Evolutionary conservation across 2,797 vertebrate species (phyloP), one percentile per base, ranked within the genome.

Genomic region (Taenioides sp.): DNA sequence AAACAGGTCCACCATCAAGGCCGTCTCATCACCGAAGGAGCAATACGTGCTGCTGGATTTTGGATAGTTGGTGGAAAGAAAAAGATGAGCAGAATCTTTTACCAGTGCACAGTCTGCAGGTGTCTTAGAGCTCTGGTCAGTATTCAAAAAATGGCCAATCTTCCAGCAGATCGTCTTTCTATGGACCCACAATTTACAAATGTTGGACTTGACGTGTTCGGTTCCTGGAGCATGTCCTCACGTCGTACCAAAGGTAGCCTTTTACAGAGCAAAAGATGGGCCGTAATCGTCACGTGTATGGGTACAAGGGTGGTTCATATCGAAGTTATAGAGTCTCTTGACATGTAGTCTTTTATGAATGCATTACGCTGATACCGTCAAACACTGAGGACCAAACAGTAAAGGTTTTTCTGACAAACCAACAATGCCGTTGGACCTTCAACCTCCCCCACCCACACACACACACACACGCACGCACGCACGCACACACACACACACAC

Each of bases 41-140:
- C 58, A 28, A 60, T 60, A 60, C 27, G 58, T 0, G 5, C 68
- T 20, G 80, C 75, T 14, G 73, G 82, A 0, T 54, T 74, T 10
- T 84, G 72, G 80, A 80, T 86, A 59, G 54, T 77, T 17, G 77
- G 74, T 20, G 70, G 64, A 0, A 87, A 83, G 28, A 80, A 37
- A 27, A 72, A 27, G 4, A 64, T 84, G 31, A 84, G 80, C 69
- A 73, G 68, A 10, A 23, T 80, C 14, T 76, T 89, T 0, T 49
- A 84, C 18, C 52, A 73, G 0, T 86, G 82, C 31, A 31, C 81
- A 20, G 76, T 7, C 0, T 87, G 78, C 37, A 49, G 40, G 22
- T 67, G 12, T 78, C 77, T 79, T 0, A 66, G 65, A 34, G 79
- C 65, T 20, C 58, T 65, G 10, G 12, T 63, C 1, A 65, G 16